Percentiles rank a stretch among this genome's conserved stretches.
Conservation (phyloP, 53 echinoderm and acorn worm genomes). For the Arbacia lixula region DNA sequence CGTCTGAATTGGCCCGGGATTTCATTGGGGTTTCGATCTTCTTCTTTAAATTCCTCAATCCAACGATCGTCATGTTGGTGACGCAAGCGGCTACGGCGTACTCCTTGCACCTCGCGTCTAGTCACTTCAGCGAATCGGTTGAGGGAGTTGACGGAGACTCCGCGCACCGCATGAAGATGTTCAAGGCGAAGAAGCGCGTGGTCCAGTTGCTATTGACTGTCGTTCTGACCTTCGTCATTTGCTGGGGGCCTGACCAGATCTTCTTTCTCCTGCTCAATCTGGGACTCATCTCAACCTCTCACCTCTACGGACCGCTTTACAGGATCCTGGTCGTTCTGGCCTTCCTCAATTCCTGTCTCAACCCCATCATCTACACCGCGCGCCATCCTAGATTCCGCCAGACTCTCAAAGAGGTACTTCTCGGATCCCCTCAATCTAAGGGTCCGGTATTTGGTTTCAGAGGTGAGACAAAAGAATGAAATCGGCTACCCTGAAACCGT, state of each 20-base stretch:
- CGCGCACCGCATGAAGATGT: no score
- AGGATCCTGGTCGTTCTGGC: neutral
- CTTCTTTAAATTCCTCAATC: constrained; percentile 5
- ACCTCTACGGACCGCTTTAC: neutral
- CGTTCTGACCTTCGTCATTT: neutral
- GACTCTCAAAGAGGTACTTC: neutral
- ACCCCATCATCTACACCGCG: constrained; percentile 8
- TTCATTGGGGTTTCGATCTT: neutral
- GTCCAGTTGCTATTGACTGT: constrained; percentile 5
- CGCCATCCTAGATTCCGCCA: constrained; percentile 2
- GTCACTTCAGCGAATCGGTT: neutral
- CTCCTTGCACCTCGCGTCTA: neutral
- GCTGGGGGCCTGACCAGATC: constrained; percentile 16
- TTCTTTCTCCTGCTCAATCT: neutral
- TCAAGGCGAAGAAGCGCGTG: neutral
- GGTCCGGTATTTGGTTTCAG: neutral
- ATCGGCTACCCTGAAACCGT: no score
- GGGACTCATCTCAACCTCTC: neutral
- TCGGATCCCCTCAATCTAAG: neutral
- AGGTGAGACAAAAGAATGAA: no score
- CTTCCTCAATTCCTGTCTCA: constrained; percentile 14
- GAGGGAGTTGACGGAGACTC: neutral
- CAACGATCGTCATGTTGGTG: neutral
- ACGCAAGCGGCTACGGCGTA: neutral
- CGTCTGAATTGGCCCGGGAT: neutral